These are phyloP conservation scores for Microctenopoma stevenorrisi DNA, from an alignment of 2,797 vertebrate genomes.

Conservation along the genomic window DNA sequence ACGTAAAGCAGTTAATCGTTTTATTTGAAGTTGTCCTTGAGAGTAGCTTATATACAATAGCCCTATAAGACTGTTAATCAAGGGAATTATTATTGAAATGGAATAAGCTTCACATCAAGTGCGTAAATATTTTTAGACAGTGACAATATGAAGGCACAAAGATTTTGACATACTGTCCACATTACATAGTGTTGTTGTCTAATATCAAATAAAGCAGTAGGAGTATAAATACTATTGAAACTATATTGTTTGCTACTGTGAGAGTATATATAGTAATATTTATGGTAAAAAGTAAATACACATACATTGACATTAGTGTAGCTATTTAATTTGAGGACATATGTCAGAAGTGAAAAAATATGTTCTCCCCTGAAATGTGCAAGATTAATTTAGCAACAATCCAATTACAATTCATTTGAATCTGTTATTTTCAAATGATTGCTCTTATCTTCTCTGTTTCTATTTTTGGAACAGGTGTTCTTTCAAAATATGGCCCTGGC, in stretches of 20 bases:
- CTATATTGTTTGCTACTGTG: no score
- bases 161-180: slow-evolving; percentile 5
- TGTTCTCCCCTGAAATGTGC: no score
- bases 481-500: background rate
- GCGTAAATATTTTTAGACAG: slow-evolving; percentile 27
- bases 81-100: background rate
- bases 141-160: slow-evolving; percentile 3
- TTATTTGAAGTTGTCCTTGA: background rate
- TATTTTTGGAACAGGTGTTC: slow-evolving; percentile 39
- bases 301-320: background rate
- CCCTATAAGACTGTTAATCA: background rate
- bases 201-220: slow-evolving; percentile 1
- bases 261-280: no score
- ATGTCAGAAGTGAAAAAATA: background rate
- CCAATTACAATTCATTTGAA: background rate
- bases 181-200: slow-evolving; percentile 7
- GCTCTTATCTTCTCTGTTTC: slow-evolving; percentile 5
- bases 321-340: background rate
- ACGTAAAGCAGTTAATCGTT: background rate
- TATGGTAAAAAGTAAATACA: background rate
- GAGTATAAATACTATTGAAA: background rate
- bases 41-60: background rate
- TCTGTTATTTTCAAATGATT: background rate
- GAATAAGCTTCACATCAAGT: slow-evolving; percentile 3
- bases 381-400: background rate